Evolutionary conservation across 2,113 vertebrate genomes (phyloP), one percentile per base, ranked within the genome.

Genomic region (Cettia cetti): DNA sequence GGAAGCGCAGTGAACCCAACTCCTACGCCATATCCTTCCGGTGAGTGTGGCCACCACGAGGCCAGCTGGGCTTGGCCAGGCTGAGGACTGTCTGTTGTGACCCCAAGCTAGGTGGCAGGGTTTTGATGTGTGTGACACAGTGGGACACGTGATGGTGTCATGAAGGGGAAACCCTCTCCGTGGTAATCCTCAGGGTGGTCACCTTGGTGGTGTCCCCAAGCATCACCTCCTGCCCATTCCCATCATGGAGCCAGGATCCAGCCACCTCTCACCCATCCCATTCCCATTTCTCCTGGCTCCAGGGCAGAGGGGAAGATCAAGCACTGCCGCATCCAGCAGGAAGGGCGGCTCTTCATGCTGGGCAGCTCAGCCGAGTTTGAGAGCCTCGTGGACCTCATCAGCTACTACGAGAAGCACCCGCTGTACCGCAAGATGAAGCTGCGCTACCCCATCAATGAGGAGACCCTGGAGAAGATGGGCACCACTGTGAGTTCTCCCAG

Each of bases 261-360:
- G 3, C 23, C 39, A 31, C 23, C 39, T 7, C 74, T 81, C 50
- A 89, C 13, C 0, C 30, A 3, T 40, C 40, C 27, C 27, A 30
- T 18, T 37, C 15, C 16, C 0, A 0, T 13, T 9, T 92, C 21
- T 96, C 39, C 50, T 23, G 90, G 19, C n/a, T 10, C 27, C 87
- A 99, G 98, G 93, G 98, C 98, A 0, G 98, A 99, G 95, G 98
- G 98, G 19, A 99, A 99, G 97, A 99, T 99, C 97, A 99, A 99
- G 94, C 98, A 99, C 97, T 99, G 98, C 78, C 98, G 98, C 4
- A 98, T 99, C 84, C 98, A 99, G 96, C 98, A 99, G 97, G 98
- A 99, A 11, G 98, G 98, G 6, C 97, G 98, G 4, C 98, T 98
- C 50, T 99, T 99, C 97, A 98, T 98, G 98, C 87, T 99, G 92